phyloP scores from a whole-genome alignment of 2,113 vertebrate genomes.

The Scatophagus argus region DNA sequence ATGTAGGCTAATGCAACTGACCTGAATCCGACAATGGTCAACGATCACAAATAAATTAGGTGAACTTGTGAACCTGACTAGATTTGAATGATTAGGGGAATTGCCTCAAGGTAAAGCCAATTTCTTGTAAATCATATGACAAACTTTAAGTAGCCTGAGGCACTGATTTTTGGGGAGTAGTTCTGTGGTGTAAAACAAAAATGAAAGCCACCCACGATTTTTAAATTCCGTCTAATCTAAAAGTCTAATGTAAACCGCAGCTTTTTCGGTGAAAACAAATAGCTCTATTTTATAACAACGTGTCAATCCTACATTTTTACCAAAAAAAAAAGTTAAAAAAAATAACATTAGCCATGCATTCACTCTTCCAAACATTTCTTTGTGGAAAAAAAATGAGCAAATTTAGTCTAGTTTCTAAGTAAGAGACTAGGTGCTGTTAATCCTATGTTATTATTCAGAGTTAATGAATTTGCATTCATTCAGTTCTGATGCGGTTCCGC shows the following conservation, averaged over 20 bases:
- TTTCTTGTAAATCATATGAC: conserved; percentile 76
- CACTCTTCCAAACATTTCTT: background rate
- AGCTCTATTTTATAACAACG: background rate
- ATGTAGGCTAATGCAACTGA: background rate
- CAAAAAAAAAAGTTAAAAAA: background rate
- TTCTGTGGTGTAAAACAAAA: conserved; percentile 4
- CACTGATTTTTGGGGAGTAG: conserved; percentile 49
- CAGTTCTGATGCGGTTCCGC: conserved; percentile 51
- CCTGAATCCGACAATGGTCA: no score
- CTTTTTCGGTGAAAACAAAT: background rate
- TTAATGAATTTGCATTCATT: conserved; percentile 71
- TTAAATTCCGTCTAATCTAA: background rate
- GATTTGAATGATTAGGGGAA: background rate
- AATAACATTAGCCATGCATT: background rate
- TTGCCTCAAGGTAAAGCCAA: background rate
- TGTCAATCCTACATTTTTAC: background rate
- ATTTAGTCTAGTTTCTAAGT: background rate
- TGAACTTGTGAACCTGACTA: background rate
- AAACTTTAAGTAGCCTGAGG: conserved; percentile 44
- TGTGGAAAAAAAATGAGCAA: background rate
- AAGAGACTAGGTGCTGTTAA: conserved; percentile 27
- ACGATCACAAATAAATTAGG: background rate
- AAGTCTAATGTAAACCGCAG: background rate
- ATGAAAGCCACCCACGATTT: conserved; percentile 47
- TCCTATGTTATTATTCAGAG: conserved; percentile 59